Evolutionary conservation across 2,888 invertebrate genomes (phyloP).

Genomic region (Cryptocephalus primarius): DNA sequence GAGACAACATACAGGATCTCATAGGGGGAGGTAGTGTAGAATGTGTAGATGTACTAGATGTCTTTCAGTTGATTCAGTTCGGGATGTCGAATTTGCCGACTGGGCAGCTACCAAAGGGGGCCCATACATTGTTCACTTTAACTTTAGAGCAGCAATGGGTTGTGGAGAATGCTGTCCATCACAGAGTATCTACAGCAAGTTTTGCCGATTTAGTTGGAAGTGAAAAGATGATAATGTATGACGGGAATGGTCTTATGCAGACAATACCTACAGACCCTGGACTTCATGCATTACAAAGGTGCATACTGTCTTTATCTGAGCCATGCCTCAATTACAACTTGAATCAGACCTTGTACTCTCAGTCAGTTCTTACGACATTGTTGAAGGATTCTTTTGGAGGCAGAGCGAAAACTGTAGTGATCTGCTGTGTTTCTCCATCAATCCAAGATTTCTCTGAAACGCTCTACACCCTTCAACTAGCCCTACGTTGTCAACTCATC

Average conservation of each 20-base stretch:
- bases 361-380: slow-evolving; percentile 58
- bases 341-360: slow-evolving; percentile 41
- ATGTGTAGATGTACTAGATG: slow-evolving; percentile 52
- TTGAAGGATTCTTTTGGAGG: slow-evolving; percentile 67
- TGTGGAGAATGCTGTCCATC: slow-evolving; percentile 55
- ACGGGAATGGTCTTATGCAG: slow-evolving; percentile 35
- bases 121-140: slow-evolving; percentile 60
- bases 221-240: slow-evolving; percentile 40
- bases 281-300: slow-evolving; percentile 53
- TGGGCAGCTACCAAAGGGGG: slow-evolving; percentile 34
- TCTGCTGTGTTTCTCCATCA: slow-evolving; percentile 62
- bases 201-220: slow-evolving; percentile 52
- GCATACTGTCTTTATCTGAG: slow-evolving; percentile 49
- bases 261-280: slow-evolving; percentile 50
- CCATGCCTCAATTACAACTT: slow-evolving; percentile 18
- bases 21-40: slow-evolving; percentile 46
- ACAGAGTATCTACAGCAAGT: slow-evolving; percentile 61
- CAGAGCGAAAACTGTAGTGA: slow-evolving; percentile 60
- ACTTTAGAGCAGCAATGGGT: slow-evolving; percentile 67
- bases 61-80: slow-evolving; percentile 57
- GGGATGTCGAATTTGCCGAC: slow-evolving; percentile 48
- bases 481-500: slow-evolving; percentile 54
- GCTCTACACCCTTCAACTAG: slow-evolving; percentile 56
- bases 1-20: slow-evolving; percentile 49
- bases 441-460: slow-evolving; percentile 58